Evolutionary conservation across 2,113 vertebrate genomes (phyloP).

Genomic region (Grantiella picta): DNA sequence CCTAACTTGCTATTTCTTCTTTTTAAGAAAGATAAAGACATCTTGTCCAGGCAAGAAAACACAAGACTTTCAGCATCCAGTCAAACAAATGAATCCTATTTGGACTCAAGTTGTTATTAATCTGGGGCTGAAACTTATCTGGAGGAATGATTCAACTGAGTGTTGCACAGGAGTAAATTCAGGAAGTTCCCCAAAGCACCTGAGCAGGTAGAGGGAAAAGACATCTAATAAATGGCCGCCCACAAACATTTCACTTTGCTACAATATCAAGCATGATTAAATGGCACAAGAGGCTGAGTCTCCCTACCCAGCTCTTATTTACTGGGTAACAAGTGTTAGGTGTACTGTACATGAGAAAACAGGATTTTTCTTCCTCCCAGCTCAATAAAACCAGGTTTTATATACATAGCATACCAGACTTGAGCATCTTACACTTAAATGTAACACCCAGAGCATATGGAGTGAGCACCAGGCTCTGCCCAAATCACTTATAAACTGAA

Average conservation of each 20-base stretch:
- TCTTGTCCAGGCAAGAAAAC: not conserved
- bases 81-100: not conserved
- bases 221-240: not conserved
- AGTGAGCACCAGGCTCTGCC: not conserved
- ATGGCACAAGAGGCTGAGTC: not conserved
- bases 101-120: not conserved
- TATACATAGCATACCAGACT: not conserved
- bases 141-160: not conserved
- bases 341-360: not conserved
- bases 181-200: constrained; percentile 5
- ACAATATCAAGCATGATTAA: not conserved
- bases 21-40: constrained; percentile 16
- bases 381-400: not conserved
- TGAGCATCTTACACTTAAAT: not conserved
- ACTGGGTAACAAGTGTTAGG: not conserved
- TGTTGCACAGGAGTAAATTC: not conserved
- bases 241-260: not conserved
- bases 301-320: not conserved
- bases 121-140: not conserved
- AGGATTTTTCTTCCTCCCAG: not conserved
- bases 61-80: not conserved
- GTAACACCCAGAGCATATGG: not conserved
- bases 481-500: not conserved
- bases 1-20: not conserved
- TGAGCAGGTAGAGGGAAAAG: not conserved